Evolutionary conservation across 2,888 invertebrate species (phyloP).

Genomic region (Erpobdella octoculata): DNA sequence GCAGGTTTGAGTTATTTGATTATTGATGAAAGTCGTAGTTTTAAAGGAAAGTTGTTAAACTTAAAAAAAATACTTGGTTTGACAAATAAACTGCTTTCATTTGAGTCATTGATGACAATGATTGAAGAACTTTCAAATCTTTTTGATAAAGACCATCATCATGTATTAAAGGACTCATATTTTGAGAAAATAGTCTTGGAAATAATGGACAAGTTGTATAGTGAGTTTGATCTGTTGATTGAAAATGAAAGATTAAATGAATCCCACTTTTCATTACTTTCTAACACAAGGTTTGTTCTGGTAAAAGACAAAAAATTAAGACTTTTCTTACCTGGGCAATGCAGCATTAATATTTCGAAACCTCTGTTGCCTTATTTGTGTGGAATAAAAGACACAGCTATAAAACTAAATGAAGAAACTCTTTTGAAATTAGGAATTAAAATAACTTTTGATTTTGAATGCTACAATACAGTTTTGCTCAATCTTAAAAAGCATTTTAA

Average conservation of each 20-base stretch:
- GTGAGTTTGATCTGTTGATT: neutral
- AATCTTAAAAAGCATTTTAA: neutral
- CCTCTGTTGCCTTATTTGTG: slow-evolving; percentile 24
- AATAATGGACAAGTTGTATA: neutral
- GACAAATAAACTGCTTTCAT: neutral
- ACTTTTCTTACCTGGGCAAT: neutral
- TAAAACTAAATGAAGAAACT: neutral
- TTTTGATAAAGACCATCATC: neutral
- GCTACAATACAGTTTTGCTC: neutral
- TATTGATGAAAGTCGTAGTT: neutral
- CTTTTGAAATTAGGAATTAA: neutral
- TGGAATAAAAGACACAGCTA: neutral
- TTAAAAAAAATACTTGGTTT: slow-evolving; percentile 11
- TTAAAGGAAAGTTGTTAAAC: neutral
- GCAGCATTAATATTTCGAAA: neutral
- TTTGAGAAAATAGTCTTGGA: neutral
- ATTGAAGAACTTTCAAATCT: neutral
- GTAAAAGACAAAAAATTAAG: no score
- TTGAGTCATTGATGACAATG: neutral
- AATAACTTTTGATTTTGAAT: neutral
- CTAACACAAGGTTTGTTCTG: neutral
- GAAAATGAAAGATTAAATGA: neutral
- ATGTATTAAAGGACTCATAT: neutral
- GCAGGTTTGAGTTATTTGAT: neutral
- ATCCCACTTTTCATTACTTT: neutral